Base-by-base conservation (phyloP, 2,888 invertebrate species). In the Crossocerus cetratus region DNA sequence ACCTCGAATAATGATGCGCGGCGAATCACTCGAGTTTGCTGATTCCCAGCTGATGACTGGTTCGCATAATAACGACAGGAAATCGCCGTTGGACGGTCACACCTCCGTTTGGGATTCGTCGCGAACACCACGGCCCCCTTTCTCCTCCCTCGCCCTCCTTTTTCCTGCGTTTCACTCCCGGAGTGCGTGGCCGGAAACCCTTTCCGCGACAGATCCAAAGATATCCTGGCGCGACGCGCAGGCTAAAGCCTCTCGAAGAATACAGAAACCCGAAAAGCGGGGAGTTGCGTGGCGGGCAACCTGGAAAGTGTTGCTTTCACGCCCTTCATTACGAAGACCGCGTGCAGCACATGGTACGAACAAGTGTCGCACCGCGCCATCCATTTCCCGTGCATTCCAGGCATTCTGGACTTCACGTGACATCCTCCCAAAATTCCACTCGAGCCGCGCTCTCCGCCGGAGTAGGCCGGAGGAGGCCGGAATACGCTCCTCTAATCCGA, bases 1-100 rank as follows among this genome's bases (percentile, higher is more conserved):
- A 87, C 87, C 87, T 87, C 84, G 87, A 77, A 84, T 87, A 88
- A 88, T 88, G 83, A 86, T 80, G 86, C 87, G 84, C 76, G 74
- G 77, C 87, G 83, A 87, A 87, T 86, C 83, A 69, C 66, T 67
- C 73, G 80, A 79, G 83, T 87, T 83, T 78, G 79, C 82, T 83
- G 84, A 86, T 81, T 83, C 82, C 78, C 80, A 72, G 76, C 78
- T 83, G 87, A 86, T 85, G 81, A 85, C 82, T 79, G 86, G 85
- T 86, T 86, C 73, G 80, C 79, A 80, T 76, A 74, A 76, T 75
- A 76, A 82, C 72, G 75, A 76, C 74, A 67, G 77, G 69, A 64
- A 68, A 82, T 65, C 69, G 53, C 57, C 49, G 65, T 32, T 32
- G 32, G 61, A 69, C 63, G 59, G 22, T 77, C 73, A 59, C 74